A percentile compares a stretch with the other conserved stretches of the same genome.
phyloP scores from a whole-genome alignment of 2,797 vertebrate species.

The Onychomys leucogaster region DNA sequence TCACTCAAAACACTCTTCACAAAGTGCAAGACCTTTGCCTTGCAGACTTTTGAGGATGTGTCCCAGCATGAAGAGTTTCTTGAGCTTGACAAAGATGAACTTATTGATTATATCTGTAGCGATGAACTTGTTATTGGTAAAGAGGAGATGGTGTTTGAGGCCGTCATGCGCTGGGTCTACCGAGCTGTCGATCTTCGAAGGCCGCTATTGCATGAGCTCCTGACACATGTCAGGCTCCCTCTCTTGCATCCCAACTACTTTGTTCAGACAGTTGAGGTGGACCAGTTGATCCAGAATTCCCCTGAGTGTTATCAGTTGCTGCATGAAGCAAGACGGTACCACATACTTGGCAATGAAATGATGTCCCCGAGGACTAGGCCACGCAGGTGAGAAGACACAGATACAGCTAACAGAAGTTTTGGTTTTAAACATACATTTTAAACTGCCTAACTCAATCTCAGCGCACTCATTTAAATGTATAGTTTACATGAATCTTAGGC shows the following conservation, averaged over 20 bases:
- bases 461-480: neutral
- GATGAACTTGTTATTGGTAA: constrained; percentile 95
- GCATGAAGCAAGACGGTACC: constrained; percentile 97
- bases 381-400: constrained; percentile 92
- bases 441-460: constrained; percentile 44
- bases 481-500: neutral
- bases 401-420: neutral
- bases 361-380: constrained; percentile 98
- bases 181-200: constrained; percentile 91
- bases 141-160: constrained; percentile 98
- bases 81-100: constrained; percentile 94
- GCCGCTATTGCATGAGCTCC: constrained; percentile 93
- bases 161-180: constrained; percentile 98
- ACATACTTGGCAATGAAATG: constrained; percentile 99
- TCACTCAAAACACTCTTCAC: constrained; percentile 95
- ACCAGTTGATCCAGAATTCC: constrained; percentile 96
- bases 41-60: constrained; percentile 96
- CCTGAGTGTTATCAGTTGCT: constrained; percentile 98
- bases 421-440: constrained; percentile 18
- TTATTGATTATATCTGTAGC: constrained; percentile 95
- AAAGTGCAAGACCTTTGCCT: constrained; percentile 93
- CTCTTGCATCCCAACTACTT: constrained; percentile 99
- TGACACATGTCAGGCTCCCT: constrained; percentile 96
- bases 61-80: constrained; percentile 98
- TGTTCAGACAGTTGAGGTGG: constrained; percentile 98